Conservation (phyloP, 2,888 invertebrate genomes). For the Synergus gifuensis region DNA sequence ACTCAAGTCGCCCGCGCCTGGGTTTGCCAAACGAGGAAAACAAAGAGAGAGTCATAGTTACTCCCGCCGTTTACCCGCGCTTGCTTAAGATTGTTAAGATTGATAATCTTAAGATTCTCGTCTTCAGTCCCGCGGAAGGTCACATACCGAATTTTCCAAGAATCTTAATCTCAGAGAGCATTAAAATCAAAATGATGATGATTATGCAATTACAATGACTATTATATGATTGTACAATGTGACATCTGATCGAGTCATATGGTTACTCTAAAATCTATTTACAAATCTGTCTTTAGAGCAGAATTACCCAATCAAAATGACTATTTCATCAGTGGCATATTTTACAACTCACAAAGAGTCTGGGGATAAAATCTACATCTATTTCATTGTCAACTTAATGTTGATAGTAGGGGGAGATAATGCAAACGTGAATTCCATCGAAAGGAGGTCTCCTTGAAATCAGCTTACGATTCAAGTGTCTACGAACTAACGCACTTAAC, state of each 20-base stretch:
- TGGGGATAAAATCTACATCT: constrained; percentile 9
- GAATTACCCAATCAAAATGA: not conserved
- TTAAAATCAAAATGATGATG: not conserved
- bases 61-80: constrained; percentile 82
- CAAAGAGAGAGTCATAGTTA: constrained; percentile 67
- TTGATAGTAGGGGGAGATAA: constrained; percentile 37
- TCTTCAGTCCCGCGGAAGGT: not conserved
- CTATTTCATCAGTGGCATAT: not conserved
- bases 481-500: constrained; percentile 35
- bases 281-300: not conserved
- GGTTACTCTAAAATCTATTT: not conserved
- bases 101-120: not conserved
- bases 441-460: constrained; percentile 42
- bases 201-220: no score
- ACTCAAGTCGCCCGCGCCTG: no score
- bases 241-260: not conserved
- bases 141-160: not conserved
- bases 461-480: constrained; percentile 31
- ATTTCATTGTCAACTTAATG: constrained; percentile 22
- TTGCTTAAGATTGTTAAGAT: no score
- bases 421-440: constrained; percentile 33
- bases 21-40: no score
- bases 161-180: not conserved
- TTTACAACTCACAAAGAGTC: constrained; percentile 9
- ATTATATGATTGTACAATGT: no score